Conservation (phyloP, 2,888 invertebrate genomes). For the Ophraella communa region DNA sequence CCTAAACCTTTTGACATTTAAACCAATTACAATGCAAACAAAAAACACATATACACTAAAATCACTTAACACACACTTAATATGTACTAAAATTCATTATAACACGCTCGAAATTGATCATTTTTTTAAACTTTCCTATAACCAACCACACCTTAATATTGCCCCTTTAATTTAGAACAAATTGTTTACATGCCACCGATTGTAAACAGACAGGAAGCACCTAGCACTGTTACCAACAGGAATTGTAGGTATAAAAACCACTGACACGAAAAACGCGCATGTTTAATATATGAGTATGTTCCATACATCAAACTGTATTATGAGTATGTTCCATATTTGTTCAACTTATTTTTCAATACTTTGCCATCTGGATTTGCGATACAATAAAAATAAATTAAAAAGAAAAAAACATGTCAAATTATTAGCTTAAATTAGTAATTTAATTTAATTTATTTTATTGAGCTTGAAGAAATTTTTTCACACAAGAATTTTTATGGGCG, state of each 20-base stretch:
- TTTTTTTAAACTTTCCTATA: slow-evolving; percentile 18
- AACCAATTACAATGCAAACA: slow-evolving; percentile 22
- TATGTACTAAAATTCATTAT: slow-evolving; percentile 17
- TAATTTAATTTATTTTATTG: too few species aligned
- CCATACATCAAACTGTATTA: too few species aligned
- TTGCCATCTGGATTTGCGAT: too few species aligned
- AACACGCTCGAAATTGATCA: slow-evolving; percentile 11
- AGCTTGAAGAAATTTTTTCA: too few species aligned
- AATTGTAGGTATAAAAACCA: neutral
- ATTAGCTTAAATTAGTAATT: too few species aligned
- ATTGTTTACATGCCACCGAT: slow-evolving; percentile 28
- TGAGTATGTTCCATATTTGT: too few species aligned
- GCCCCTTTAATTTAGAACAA: slow-evolving; percentile 23
- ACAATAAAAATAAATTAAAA: too few species aligned
- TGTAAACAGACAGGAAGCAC: slow-evolving; percentile 27
- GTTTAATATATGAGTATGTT: too few species aligned
- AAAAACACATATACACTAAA: slow-evolving; percentile 20
- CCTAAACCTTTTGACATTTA: slow-evolving; percentile 47
- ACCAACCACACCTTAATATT: slow-evolving; percentile 27
- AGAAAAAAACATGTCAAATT: too few species aligned
- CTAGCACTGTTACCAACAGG: slow-evolving; percentile 10
- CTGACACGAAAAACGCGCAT: too few species aligned
- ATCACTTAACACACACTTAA: slow-evolving; percentile 27
- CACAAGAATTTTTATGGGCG: too few species aligned
- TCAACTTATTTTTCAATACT: too few species aligned